Conservation (phyloP, 2,888 invertebrate species). For the Heliconius cydno region DNA sequence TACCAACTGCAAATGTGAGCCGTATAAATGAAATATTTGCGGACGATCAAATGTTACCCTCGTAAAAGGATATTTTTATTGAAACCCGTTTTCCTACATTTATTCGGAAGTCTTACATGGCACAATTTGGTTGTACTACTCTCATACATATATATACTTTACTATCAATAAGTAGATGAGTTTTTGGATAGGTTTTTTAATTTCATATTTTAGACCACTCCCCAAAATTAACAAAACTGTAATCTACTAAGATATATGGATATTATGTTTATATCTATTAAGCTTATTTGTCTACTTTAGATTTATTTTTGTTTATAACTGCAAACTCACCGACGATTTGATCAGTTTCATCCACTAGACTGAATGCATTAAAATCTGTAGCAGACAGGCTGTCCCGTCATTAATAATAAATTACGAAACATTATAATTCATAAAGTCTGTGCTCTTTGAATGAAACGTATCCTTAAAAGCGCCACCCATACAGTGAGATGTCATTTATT, state of each 20-base stretch:
- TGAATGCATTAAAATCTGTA: conserved; percentile 22
- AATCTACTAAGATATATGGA: not conserved
- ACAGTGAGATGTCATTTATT: conserved; percentile 26
- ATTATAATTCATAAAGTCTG: conserved; percentile 21
- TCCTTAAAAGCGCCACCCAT: conserved; percentile 19
- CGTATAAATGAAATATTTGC: conserved; percentile 43
- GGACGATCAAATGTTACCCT: conserved; percentile 48
- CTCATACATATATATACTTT: not conserved
- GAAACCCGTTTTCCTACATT: conserved; percentile 48
- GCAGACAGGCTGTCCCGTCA: conserved; percentile 6
- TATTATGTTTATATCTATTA: not conserved
- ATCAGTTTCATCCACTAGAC: not conserved
- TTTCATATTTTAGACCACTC: too few relatives aligned
- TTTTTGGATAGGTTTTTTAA: not conserved
- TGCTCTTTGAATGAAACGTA: conserved; percentile 22
- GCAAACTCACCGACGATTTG: not conserved
- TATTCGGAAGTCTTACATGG: conserved; percentile 36
- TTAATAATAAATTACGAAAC: conserved; percentile 28
- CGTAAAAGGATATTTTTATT: conserved; percentile 53
- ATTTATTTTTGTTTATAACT: not conserved
- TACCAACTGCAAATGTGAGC: conserved; percentile 32
- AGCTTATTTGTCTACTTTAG: too few relatives aligned
- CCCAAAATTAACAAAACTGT: too few relatives aligned
- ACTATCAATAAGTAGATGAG: conserved; percentile 35
- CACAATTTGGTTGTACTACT: conserved; percentile 37